Percentiles rank a stretch among this genome's conserved stretches.
phyloP scores from a whole-genome alignment of 2,113 vertebrate species.

The Pteronura brasiliensis region DNA sequence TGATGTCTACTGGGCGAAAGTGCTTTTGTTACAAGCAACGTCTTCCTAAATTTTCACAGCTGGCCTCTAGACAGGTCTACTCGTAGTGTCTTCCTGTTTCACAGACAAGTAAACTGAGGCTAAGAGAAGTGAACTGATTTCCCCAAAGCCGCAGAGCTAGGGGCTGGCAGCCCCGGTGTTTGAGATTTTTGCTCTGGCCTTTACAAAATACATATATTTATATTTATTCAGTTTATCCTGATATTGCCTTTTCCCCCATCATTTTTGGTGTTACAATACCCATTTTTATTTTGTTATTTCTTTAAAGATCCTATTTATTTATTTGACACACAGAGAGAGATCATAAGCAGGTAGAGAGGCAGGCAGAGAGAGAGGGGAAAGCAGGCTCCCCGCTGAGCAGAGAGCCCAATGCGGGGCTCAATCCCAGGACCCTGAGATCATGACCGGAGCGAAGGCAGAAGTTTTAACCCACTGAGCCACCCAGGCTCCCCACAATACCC shows the following conservation, averaged over 20 bases:
- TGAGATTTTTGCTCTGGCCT: background rate
- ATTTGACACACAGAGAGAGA: background rate
- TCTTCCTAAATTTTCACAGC: background rate
- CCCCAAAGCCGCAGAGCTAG: background rate
- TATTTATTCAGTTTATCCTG: background rate
- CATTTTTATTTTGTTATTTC: background rate
- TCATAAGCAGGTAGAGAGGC: background rate
- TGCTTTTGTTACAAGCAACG: background rate
- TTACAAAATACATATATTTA: background rate
- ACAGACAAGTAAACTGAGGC: background rate
- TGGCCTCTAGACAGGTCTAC: background rate
- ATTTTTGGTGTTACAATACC: background rate
- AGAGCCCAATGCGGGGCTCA: accelerated
- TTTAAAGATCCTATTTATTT: background rate
- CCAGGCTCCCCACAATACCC: background rate
- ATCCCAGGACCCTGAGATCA: background rate
- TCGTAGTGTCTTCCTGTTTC: background rate
- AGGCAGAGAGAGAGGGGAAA: background rate
- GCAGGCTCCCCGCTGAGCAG: background rate
- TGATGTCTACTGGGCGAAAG: accelerated
- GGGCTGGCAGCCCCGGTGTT: too few species aligned
- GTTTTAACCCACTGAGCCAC: background rate
- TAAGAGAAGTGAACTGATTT: background rate
- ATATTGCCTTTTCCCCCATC: background rate
- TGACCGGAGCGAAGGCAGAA: background rate